A percentile compares a stretch with the other conserved stretches of the same genome.
These are phyloP conservation scores for Harpagus bidentatus DNA, from an alignment of 2,113 vertebrate species.

Conservation along the genomic window DNA sequence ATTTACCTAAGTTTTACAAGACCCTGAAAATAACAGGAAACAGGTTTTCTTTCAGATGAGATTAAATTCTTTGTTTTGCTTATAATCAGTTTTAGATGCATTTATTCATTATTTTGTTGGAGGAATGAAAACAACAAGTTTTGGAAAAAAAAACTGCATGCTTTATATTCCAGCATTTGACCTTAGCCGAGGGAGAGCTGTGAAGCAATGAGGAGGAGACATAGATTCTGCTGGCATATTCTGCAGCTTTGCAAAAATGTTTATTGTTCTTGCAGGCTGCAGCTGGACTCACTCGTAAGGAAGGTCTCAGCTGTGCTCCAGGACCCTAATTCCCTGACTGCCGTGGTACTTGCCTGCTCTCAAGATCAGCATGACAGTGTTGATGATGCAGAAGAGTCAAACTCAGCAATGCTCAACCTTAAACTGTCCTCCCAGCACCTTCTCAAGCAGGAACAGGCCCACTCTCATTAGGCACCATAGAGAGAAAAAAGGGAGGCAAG, in stretches of 20 bases:
- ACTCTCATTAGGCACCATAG: not conserved
- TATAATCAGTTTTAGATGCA: not conserved
- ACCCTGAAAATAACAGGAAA: not conserved
- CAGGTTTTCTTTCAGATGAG: not conserved
- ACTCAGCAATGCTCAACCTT: not conserved
- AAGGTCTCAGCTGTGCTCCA: not conserved
- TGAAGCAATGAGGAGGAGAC: not conserved
- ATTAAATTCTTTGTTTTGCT: not conserved
- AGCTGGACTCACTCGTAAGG: not conserved
- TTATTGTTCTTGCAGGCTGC: not conserved
- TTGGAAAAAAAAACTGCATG: not conserved
- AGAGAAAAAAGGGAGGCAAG: not conserved
- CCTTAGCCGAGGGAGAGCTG: not conserved
- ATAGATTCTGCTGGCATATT: not conserved
- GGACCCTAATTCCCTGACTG: not conserved
- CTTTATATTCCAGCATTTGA: not conserved
- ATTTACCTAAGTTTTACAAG: not conserved
- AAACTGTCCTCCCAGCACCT: not conserved
- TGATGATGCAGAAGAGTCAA: not conserved
- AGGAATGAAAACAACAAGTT: not conserved
- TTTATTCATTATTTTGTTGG: not conserved
- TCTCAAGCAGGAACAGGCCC: not conserved
- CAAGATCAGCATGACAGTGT: not conserved
- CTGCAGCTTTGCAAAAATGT: not conserved
- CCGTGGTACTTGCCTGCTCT: not conserved